Evolutionary conservation across 2,888 invertebrate genomes (phyloP), one percentile per base, ranked within the genome.

Genomic region (Empis livida): DNA sequence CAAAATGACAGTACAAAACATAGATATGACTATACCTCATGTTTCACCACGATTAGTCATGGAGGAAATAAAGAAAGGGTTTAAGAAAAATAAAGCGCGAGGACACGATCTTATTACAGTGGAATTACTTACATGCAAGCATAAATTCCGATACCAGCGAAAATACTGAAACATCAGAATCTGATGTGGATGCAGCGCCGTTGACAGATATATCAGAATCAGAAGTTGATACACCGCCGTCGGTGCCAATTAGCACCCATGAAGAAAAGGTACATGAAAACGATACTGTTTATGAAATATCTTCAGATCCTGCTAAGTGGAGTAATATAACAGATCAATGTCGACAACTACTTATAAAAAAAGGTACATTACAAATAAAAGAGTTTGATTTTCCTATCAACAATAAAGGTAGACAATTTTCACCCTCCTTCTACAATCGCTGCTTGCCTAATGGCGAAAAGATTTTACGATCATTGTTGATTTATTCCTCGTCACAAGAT

Each of bases 251-350:
- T 39, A 39, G 16, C 17, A n/a, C n/a, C 35, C 35, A 39, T 39
- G 17, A 39, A 39, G 39, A 39, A 39, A 39, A 39, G 16, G 15
- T 39, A 39, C 17, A 16, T 39, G 39, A 17, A 39, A 39, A 17
- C 39, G 39, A 39, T 39, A 39, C 39, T 17, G 39, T 39, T 39
- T 39, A 39, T 39, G 39, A 39, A 39, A 39, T 39, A 39, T 39
- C 39, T 39, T 39, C 39, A 39, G 16, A 16, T 39, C 39, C 39
- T 39, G 39, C 16, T 39, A 39, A 39, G 15, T 39, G 39, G 17
- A 39, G 17, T 17, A 39, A 39, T 17, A 39, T 39, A 39, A 39
- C 39, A 39, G 17, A 39, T 39, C 39, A 39, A 39, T 39, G 16
- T 39, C 39, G 39, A 17, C 39, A 39, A 17, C 39, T 39, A 16